These are phyloP conservation scores for Hippocampus barbouri DNA, from an alignment of 2,113 vertebrate species.

Conservation along the genomic window DNA sequence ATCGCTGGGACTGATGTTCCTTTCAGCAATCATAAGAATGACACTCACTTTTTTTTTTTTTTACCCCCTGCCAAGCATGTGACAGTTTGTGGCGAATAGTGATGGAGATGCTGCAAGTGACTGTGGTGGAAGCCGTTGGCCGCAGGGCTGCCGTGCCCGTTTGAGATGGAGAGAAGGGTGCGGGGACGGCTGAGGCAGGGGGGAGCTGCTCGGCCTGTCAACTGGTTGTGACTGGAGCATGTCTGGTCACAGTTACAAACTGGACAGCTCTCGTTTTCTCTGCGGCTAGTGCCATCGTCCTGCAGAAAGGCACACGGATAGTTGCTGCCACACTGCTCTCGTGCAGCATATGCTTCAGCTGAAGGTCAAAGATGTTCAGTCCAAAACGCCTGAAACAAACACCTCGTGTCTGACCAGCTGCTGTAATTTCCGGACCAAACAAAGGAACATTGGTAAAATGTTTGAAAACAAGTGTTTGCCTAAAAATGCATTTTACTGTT, in stretches of 20 bases:
- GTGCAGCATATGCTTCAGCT: conserved; percentile 70
- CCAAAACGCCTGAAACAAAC: conserved; percentile 64
- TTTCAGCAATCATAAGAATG: conserved; percentile 69
- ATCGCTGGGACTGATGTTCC: conserved; percentile 71
- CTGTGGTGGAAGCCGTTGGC: conserved; percentile 57
- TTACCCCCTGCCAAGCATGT: conserved; percentile 53
- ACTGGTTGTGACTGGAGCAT: conserved; percentile 66
- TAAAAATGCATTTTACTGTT: not conserved
- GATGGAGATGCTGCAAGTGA: conserved; percentile 61
- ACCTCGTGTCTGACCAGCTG: conserved; percentile 41
- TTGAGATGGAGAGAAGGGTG: conserved; percentile 32
- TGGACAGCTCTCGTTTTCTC: conserved; percentile 65
- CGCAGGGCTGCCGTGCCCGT: conserved; percentile 54
- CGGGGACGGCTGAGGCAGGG: not conserved
- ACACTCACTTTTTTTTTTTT: conserved; percentile 54
- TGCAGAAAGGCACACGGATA: conserved; percentile 53
- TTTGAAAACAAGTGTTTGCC: not conserved
- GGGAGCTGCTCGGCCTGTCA: conserved; percentile 60
- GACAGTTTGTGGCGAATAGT: conserved; percentile 66
- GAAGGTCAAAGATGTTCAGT: conserved; percentile 69
- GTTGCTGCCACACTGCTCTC: conserved; percentile 49
- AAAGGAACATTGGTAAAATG: not conserved
- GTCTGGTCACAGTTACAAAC: conserved; percentile 67
- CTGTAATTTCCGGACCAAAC: conserved; percentile 26
- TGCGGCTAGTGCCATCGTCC: conserved; percentile 55